Evolutionary conservation across 1,140 invertebrate species (phyloP).

Genomic region (Spodoptera frugiperda): DNA sequence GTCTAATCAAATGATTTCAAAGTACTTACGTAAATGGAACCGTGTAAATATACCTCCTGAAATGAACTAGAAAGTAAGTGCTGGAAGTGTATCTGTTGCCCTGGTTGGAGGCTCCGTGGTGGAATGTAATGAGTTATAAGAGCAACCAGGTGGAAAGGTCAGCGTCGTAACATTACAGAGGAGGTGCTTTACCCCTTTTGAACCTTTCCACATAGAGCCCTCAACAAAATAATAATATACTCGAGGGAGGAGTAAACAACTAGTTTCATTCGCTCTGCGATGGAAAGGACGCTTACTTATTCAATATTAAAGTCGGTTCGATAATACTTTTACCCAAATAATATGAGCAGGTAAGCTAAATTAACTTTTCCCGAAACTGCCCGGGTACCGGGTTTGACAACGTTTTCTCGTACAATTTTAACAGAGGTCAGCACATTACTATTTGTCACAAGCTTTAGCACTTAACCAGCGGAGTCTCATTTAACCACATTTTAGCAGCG

Average conservation of each 20-base stretch:
- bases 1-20: no score
- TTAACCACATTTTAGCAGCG: no score
- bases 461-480: no score
- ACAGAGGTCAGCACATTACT: no score
- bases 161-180: constrained; percentile 4
- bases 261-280: not conserved
- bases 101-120: not conserved
- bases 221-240: constrained; percentile 6
- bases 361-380: not conserved
- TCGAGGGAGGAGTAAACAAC: not conserved
- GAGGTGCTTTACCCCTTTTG: not conserved
- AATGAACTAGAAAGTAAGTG: no score
- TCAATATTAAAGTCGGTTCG: not conserved
- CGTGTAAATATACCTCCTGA: no score
- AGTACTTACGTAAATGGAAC: no score
- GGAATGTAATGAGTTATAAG: constrained; percentile 24
- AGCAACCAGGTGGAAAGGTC: constrained; percentile 31
- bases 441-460: no score
- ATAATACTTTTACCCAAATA: not conserved
- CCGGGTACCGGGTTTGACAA: not conserved
- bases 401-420: not conserved
- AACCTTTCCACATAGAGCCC: not conserved
- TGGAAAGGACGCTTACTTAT: not conserved
- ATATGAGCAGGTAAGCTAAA: not conserved
- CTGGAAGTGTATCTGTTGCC: constrained; percentile 11